Conservation (phyloP, 30 jellyfish, hydroid and myxozoan species). For the Aurelia aurita region DNA sequence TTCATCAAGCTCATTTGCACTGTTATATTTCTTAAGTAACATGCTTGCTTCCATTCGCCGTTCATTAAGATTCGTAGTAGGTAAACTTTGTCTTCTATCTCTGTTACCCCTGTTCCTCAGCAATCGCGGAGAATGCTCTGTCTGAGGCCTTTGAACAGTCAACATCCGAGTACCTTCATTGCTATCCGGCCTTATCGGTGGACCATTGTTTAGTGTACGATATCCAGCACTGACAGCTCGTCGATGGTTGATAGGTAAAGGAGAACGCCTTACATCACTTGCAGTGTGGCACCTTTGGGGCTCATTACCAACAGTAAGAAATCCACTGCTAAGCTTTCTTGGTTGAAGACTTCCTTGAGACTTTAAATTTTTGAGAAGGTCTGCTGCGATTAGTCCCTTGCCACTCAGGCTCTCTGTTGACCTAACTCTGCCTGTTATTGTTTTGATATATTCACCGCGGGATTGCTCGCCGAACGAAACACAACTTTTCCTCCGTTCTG, state of each 20-base stretch:
- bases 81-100: conserved; percentile 50
- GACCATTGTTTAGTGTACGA: neutral
- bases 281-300: conserved; percentile 38
- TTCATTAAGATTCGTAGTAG: conserved; percentile 16
- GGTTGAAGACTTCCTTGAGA: neutral
- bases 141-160: neutral
- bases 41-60: conserved; percentile 14
- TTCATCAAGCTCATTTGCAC: neutral
- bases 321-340: neutral
- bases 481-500: conserved; percentile 17
- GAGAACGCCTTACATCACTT: neutral
- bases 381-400: conserved; percentile 66
- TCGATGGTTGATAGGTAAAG: neutral
- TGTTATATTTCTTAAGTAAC: conserved; percentile 34
- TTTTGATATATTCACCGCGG: conserved; percentile 6
- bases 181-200: neutral
- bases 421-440: conserved; percentile 33
- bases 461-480: neutral
- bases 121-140: conserved; percentile 11
- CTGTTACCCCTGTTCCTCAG: neutral
- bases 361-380: conserved; percentile 33
- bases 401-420: conserved; percentile 46
- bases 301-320: neutral
- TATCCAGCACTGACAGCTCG: conserved; percentile 50
- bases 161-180: neutral